These are phyloP conservation scores for Peromyscus eremicus DNA, from an alignment of 2,797 vertebrate species.

Conservation along the genomic window DNA sequence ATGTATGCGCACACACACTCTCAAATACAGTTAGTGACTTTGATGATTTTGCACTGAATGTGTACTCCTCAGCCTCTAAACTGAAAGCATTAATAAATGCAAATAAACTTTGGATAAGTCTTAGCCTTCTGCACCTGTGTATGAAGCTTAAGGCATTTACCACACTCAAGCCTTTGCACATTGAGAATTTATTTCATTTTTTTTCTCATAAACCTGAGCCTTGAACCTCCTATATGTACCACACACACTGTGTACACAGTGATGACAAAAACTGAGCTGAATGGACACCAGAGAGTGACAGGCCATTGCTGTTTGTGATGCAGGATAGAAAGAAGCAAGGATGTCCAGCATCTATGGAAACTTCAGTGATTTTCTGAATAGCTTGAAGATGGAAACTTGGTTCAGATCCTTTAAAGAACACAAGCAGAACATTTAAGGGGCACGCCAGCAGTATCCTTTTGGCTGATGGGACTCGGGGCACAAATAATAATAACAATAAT, in stretches of 20 bases:
- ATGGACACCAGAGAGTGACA: not conserved
- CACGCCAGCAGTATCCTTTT: slow-evolving; percentile 61
- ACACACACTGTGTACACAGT: not conserved
- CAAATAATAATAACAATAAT: slow-evolving; percentile 4
- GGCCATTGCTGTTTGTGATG: slow-evolving; percentile 41
- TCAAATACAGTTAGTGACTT: not conserved
- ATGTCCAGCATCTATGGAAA: slow-evolving; percentile 50
- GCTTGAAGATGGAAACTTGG: slow-evolving; percentile 63
- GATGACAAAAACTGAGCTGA: slow-evolving; percentile 46
- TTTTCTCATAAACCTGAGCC: slow-evolving; percentile 28
- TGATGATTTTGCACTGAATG: slow-evolving; percentile 28
- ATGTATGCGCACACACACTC: too few relatives aligned
- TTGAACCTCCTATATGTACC: not conserved
- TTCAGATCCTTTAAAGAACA: slow-evolving; percentile 73
- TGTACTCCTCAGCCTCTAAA: not conserved
- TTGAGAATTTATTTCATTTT: slow-evolving; percentile 25
- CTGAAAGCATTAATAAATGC: slow-evolving; percentile 47
- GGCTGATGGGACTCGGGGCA: not conserved
- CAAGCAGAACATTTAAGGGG: slow-evolving; percentile 50
- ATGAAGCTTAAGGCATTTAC: slow-evolving; percentile 44
- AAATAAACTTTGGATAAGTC: slow-evolving; percentile 47
- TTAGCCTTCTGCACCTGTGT: slow-evolving; percentile 29
- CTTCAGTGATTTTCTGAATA: slow-evolving; percentile 71
- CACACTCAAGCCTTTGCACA: slow-evolving; percentile 17
- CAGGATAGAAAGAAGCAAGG: slow-evolving; percentile 56